These are phyloP conservation scores for Spermophilus dauricus DNA, from an alignment of 2,113 vertebrate genomes.

Conservation along the genomic window DNA sequence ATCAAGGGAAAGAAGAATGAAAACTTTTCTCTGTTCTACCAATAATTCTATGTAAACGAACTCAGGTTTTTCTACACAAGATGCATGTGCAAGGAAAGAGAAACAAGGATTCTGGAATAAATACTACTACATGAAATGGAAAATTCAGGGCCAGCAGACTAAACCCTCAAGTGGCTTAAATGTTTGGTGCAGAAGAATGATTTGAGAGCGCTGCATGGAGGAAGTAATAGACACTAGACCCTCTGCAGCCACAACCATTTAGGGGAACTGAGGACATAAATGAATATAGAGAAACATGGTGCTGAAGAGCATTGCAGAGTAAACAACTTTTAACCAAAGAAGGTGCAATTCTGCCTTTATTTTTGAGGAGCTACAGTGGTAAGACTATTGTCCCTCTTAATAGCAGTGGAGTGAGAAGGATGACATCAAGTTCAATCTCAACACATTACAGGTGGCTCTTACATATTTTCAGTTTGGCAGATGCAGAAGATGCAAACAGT, in stretches of 20 bases:
- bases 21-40: not conserved
- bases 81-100: not conserved
- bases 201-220: not conserved
- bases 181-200: not conserved
- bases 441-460: not conserved
- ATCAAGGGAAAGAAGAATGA: not conserved
- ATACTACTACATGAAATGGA: not conserved
- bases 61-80: not conserved
- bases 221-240: not conserved
- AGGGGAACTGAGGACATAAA: not conserved
- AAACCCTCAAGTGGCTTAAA: not conserved
- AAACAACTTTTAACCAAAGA: not conserved
- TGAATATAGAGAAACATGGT: slow-evolving; percentile 12
- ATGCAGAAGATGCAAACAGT: not conserved
- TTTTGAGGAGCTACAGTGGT: not conserved
- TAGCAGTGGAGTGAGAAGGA: not conserved
- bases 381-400: not conserved
- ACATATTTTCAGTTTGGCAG: not conserved
- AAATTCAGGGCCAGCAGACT: not conserved
- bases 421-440: not conserved
- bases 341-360: not conserved
- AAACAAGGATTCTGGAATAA: not conserved
- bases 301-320: not conserved
- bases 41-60: not conserved
- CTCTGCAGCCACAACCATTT: not conserved